Conservation (phyloP, 1,140 invertebrate genomes). For the Pectinophora gossypiella region DNA sequence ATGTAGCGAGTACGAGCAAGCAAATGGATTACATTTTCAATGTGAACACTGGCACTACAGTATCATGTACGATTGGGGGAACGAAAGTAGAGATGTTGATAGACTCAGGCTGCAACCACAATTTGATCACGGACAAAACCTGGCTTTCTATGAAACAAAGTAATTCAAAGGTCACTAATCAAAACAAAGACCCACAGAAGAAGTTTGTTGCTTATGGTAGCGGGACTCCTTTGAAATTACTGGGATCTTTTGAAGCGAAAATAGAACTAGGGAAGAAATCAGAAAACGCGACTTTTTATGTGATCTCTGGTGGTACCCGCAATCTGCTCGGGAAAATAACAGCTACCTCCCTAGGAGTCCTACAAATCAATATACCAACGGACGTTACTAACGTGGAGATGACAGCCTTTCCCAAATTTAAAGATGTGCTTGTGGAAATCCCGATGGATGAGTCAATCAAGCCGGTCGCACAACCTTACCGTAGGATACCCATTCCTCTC, state of each 20-base stretch:
- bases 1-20: not conserved
- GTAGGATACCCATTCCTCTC: constrained; percentile 37
- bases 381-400: no score
- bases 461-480: constrained; percentile 38
- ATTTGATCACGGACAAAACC: not conserved
- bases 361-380: no score
- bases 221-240: not conserved
- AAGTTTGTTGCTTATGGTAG: not conserved
- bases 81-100: not conserved
- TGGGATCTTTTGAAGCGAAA: not conserved
- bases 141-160: not conserved
- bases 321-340: constrained; percentile 25
- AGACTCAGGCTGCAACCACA: not conserved
- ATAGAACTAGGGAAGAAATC: not conserved
- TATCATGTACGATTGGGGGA: not conserved
- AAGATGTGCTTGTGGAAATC: constrained; percentile 33
- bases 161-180: not conserved
- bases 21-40: not conserved
- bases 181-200: not conserved
- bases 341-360: constrained; percentile 16
- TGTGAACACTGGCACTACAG: not conserved
- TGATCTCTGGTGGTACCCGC: constrained; percentile 13
- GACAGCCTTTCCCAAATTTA: constrained; percentile 40
- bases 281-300: not conserved
- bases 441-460: constrained; percentile 27